Conservation (phyloP, 2,113 vertebrate genomes). For the Nicator chloris region DNA sequence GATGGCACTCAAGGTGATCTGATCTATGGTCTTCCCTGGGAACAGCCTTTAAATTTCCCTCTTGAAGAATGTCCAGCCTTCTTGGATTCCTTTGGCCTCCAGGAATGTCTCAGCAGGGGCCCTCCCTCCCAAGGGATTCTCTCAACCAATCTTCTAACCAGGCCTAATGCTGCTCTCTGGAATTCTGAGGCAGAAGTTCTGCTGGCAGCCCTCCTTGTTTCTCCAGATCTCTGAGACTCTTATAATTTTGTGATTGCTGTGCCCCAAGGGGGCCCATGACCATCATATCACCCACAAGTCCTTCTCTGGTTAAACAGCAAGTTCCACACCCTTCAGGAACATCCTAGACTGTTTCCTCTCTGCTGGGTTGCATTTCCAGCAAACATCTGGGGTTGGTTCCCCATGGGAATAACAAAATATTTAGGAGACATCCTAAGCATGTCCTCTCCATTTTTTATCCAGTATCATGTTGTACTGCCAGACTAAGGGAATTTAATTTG, state of each 20-base stretch:
- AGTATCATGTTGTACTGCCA: neutral
- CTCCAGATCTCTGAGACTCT: neutral
- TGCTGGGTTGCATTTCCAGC: neutral
- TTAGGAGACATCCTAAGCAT: neutral
- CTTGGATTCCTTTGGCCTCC: neutral
- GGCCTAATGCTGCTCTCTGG: fast-evolving
- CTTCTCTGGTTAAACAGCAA: neutral
- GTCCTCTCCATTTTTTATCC: neutral
- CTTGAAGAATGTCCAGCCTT: neutral
- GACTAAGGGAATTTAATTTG: neutral
- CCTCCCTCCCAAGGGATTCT: neutral
- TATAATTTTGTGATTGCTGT: neutral
- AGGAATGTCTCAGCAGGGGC: neutral
- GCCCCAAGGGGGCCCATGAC: neutral
- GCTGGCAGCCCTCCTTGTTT: neutral
- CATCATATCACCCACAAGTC: neutral
- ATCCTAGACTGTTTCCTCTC: neutral
- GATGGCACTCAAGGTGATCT: neutral
- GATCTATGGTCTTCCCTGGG: neutral
- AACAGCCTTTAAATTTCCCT: neutral
- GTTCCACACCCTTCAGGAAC: neutral
- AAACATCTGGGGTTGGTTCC: neutral
- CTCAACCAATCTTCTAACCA: neutral
- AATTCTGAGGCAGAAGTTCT: neutral
- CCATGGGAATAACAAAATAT: neutral